phyloP scores from a whole-genome alignment of 2,797 vertebrate genomes.

The Sebastes matsubarae region DNA sequence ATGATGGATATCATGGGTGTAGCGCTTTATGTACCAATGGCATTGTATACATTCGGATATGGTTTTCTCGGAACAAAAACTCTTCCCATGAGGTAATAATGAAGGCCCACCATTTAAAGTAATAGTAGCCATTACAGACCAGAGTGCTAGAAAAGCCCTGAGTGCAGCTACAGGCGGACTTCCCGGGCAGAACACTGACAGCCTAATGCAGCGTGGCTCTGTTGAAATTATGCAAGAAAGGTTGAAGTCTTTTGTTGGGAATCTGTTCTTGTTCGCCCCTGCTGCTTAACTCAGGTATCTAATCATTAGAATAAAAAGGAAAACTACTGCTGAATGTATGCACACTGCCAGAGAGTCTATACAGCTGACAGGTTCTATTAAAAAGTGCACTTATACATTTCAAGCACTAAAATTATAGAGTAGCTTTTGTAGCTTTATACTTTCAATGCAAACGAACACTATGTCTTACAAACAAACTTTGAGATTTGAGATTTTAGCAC shows the following conservation, averaged over 20 bases:
- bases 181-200: slow-evolving; percentile 11
- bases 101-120: slow-evolving; percentile 23
- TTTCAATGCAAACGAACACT: not conserved
- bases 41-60: slow-evolving; percentile 19
- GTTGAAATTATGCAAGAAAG: not conserved
- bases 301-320: not conserved
- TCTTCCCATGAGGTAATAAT: not conserved
- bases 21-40: slow-evolving; percentile 34
- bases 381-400: not conserved
- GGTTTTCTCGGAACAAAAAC: not conserved
- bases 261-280: not conserved
- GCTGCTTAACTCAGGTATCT: not conserved
- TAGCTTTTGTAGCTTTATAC: not conserved
- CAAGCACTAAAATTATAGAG: not conserved
- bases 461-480: not conserved
- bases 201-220: slow-evolving; percentile 5
- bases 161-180: slow-evolving; percentile 10
- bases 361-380: not conserved
- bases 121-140: slow-evolving; percentile 20
- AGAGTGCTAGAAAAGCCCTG: not conserved
- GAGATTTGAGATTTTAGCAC: not conserved
- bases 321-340: not conserved
- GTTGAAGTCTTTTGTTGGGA: slow-evolving; percentile 14
- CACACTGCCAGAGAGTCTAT: not conserved
- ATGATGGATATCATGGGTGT: slow-evolving; percentile 33